Evolutionary conservation across 2,113 vertebrate species (phyloP).

Genomic region (Enhydra lutris): DNA sequence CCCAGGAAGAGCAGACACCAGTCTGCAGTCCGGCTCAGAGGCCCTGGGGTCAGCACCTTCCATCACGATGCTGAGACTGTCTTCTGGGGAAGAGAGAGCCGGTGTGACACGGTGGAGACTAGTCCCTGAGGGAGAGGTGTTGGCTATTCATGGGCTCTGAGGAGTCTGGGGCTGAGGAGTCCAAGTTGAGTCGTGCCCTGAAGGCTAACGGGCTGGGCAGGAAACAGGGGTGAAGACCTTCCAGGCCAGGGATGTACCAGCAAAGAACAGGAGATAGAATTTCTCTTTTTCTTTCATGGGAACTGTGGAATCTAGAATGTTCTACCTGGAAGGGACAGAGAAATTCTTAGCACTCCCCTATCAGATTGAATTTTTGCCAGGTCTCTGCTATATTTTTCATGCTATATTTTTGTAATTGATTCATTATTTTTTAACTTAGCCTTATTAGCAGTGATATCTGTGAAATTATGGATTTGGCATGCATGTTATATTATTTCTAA

Average conservation of each 20-base stretch:
- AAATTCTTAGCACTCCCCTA: background rate
- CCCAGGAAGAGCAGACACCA: background rate
- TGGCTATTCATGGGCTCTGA: background rate
- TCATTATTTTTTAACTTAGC: background rate
- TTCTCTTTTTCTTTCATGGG: background rate
- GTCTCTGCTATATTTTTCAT: background rate
- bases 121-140: background rate
- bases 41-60: background rate
- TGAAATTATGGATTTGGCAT: background rate
- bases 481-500: background rate
- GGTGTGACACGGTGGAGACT: rapidly evolving
- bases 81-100: background rate
- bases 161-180: background rate
- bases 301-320: slow-evolving; percentile 1
- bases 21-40: background rate
- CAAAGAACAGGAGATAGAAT: background rate
- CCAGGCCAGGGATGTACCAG: background rate
- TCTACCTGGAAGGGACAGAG: background rate
- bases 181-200: background rate
- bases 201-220: background rate
- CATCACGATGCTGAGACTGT: background rate
- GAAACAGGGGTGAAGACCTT: background rate
- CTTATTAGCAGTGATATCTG: background rate
- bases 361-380: background rate
- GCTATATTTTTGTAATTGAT: background rate